phyloP scores from a whole-genome alignment of 2,113 vertebrate species.

The Labeo rohita region DNA sequence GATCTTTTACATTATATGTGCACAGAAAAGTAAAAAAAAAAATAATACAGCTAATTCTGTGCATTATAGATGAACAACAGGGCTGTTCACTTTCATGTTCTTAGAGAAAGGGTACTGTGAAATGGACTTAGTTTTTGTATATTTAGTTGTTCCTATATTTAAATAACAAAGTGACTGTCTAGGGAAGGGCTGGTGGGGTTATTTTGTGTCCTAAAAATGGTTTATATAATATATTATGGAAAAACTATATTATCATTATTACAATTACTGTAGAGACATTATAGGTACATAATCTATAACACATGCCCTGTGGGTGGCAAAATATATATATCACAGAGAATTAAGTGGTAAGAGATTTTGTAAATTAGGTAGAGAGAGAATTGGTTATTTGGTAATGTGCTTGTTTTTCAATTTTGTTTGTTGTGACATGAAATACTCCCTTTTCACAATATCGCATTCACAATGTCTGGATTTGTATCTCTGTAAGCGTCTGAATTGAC shows the following conservation, averaged over 20 bases:
- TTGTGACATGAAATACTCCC: conserved; percentile 72
- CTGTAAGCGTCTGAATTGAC: conserved; percentile 56
- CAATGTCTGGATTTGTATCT: conserved; percentile 54
- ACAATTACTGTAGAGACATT: conserved; percentile 67
- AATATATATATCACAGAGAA: conserved; percentile 59
- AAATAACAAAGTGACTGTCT: conserved; percentile 26
- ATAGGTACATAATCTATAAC: conserved; percentile 63
- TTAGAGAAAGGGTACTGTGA: conserved; percentile 59
- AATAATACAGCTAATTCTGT: conserved; percentile 48
- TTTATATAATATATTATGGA: conserved; percentile 36
- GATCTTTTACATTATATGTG: conserved; percentile 60
- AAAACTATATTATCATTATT: conserved; percentile 34
- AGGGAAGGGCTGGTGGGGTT: conserved; percentile 23
- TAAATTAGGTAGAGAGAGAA: conserved; percentile 72
- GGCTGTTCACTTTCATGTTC: conserved; percentile 71
- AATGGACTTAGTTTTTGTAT: conserved; percentile 43
- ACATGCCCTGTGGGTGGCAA: conserved; percentile 70
- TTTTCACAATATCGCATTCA: conserved; percentile 65
- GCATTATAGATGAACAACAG: conserved; percentile 72
- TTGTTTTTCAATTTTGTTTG: conserved; percentile 70
- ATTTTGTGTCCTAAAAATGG: conserved; percentile 14
- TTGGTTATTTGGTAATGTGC: conserved; percentile 74
- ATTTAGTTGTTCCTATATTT: conserved; percentile 46
- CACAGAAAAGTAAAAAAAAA: conserved; percentile 64
- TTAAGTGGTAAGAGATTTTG: conserved; percentile 71